A percentile compares a stretch with the other conserved stretches of the same genome.
Evolutionary conservation across 2,113 vertebrate genomes (phyloP).

Genomic region (Oryzias javanicus): DNA sequence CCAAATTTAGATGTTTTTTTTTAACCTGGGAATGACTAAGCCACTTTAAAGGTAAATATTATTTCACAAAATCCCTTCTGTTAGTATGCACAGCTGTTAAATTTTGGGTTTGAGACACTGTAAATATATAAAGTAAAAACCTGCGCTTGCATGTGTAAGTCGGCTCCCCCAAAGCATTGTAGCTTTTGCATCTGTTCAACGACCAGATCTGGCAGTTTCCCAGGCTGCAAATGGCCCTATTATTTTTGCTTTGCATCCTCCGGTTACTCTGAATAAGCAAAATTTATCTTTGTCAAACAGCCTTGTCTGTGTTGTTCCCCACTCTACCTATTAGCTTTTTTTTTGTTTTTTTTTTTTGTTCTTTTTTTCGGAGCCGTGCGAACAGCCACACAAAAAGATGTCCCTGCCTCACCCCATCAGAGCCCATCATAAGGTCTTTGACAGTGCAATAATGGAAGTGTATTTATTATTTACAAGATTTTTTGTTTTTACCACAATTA

Average conservation of each 20-base stretch:
- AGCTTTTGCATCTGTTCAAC: slow-evolving; percentile 73
- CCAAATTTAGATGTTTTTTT: too few species aligned
- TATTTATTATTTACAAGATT: too few species aligned
- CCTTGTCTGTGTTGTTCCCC: slow-evolving; percentile 57
- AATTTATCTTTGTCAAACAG: slow-evolving; percentile 76
- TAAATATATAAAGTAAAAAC: background rate
- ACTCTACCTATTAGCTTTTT: slow-evolving; percentile 39
- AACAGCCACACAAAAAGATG: slow-evolving; percentile 29
- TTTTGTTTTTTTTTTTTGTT: too few species aligned
- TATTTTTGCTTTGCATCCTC: slow-evolving; percentile 75
- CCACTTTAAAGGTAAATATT: too few species aligned
- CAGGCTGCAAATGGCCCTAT: slow-evolving; percentile 76
- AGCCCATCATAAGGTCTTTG: background rate
- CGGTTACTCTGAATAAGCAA: slow-evolving; percentile 77
- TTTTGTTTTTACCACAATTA: too few species aligned
- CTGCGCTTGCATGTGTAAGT: background rate
- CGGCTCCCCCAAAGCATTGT: slow-evolving; percentile 61
- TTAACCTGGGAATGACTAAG: too few species aligned
- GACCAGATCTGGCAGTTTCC: slow-evolving; percentile 75
- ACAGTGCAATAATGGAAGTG: background rate
- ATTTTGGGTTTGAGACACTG: background rate
- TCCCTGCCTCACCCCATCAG: too few species aligned
- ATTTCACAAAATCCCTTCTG: too few species aligned
- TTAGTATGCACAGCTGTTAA: background rate
- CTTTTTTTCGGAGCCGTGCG: slow-evolving; percentile 10